Base-by-base conservation (phyloP, 2,797 vertebrate species). In the Threskiornis aethiopicus region DNA sequence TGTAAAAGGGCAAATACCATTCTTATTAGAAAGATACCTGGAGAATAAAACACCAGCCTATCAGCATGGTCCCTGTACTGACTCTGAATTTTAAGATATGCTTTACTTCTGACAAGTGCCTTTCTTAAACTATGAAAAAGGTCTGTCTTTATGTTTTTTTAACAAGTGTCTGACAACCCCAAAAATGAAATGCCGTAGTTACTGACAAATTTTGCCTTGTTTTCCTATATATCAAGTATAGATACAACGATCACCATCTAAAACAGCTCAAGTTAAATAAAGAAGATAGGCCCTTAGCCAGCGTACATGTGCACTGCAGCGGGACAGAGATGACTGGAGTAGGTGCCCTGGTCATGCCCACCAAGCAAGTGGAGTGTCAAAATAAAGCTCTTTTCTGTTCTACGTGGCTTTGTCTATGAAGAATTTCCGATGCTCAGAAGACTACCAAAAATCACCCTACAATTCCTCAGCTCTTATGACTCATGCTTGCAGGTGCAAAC, bases 401-500 rank as follows among this genome's bases (percentile, higher is more conserved):
- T 70, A 8, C 1, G 0, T 46, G 65, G 51, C 55, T 92, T 51
- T 90, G 72, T 29, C 10, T 49, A 17, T 11, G 35, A 93, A 83
- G 66, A 57, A 79, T 89, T 91, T 90, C 42, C 3, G 9, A 26
- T 20, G 41, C 73, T 77, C 46, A 28, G 73, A 88, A 78, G 61
- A 46, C 51, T 66, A 61, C 58, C 86, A 71, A 55, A 57, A 52
- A 51, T 52, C 83, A 4, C 31, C 31, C 70, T 59, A 5, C 61
- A n/a, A 3, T 59, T 71, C 76, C 64, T 86, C 72, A 18, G 83
- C 92, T 64, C 79, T 28, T 82, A 10, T 95, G 96, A 96, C 66
- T 97, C 96, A 95, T 8, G 35, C 65, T 39, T 70, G 95, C 96
- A 97, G 97, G 94, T 97, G 96, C 97, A 77, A 81, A 81, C 1